Evolutionary conservation across 1,140 invertebrate species (phyloP).

Genomic region (Listronotus bonariensis): DNA sequence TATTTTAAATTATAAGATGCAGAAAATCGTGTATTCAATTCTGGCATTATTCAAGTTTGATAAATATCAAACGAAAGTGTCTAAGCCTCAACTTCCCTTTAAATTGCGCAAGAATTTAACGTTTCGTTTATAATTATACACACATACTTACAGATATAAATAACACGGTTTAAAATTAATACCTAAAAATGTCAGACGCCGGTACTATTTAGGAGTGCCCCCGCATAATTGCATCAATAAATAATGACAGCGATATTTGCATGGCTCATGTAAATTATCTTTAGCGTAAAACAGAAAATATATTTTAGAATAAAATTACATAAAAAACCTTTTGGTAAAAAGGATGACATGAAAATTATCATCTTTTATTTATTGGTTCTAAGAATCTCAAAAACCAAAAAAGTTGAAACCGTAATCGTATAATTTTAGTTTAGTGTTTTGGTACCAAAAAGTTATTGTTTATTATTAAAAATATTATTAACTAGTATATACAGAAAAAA

Average conservation of each 20-base stretch:
- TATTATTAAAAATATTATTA: too few species aligned
- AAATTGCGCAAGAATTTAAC: slow-evolving; percentile 17
- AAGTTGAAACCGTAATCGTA: too few species aligned
- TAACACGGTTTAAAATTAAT: slow-evolving; percentile 25
- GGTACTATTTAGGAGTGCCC: slow-evolving; percentile 20
- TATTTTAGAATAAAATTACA: too few species aligned
- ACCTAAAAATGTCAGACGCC: slow-evolving; percentile 31
- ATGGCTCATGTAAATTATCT: slow-evolving; percentile 1
- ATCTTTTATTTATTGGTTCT: too few species aligned
- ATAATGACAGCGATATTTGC: slow-evolving; percentile 17
- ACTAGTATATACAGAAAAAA: too few species aligned
- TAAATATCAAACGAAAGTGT: slow-evolving; percentile 29
- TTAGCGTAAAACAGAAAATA: too few species aligned
- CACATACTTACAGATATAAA: slow-evolving; percentile 18
- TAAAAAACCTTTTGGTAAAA: too few species aligned
- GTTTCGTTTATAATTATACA: slow-evolving; percentile 24
- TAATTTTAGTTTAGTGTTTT: too few species aligned
- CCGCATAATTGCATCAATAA: slow-evolving; percentile 23
- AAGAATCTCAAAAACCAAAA: too few species aligned
- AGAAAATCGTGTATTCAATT: slow-evolving; percentile 12
- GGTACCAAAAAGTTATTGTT: too few species aligned
- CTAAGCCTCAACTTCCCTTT: slow-evolving; percentile 21
- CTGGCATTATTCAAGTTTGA: slow-evolving; percentile 28
- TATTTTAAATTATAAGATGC: too few species aligned
- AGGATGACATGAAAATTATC: too few species aligned